phyloP scores from a whole-genome alignment of 2,888 invertebrate species.

The Tridacna crocea region DNA sequence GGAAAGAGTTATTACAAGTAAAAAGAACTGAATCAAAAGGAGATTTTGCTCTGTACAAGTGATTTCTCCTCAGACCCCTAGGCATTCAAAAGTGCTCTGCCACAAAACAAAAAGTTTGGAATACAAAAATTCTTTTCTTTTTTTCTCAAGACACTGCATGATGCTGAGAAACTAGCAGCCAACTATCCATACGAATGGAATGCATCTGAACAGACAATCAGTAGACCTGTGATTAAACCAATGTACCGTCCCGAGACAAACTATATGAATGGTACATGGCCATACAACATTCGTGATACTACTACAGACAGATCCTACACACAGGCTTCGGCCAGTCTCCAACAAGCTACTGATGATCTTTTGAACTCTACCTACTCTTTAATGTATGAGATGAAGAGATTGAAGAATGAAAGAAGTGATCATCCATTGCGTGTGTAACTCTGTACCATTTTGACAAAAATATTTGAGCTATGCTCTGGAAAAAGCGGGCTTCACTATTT shows the following conservation, averaged over 20 bases:
- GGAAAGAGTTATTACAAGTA: too few relatives aligned
- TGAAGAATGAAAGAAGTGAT: constrained; percentile 69
- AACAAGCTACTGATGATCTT: constrained; percentile 72
- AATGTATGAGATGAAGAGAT: constrained; percentile 77
- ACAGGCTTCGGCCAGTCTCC: constrained; percentile 42
- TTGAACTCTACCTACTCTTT: constrained; percentile 75
- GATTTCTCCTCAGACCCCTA: too few relatives aligned
- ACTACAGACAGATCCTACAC: neutral
- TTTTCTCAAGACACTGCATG: constrained; percentile 73
- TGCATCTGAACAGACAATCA: constrained; percentile 54
- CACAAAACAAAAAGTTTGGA: neutral
- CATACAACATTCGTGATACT: constrained; percentile 26
- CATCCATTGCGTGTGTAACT: constrained; percentile 52
- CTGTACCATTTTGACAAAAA: neutral
- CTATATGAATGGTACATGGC: constrained; percentile 67
- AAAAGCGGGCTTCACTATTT: too few relatives aligned
- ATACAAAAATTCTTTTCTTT: too few relatives aligned
- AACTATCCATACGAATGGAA: constrained; percentile 69
- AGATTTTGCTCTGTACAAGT: too few relatives aligned
- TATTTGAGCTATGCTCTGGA: too few relatives aligned
- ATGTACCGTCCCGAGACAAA: constrained; percentile 63
- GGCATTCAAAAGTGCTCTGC: too few relatives aligned
- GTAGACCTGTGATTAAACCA: constrained; percentile 53
- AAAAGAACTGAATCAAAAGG: too few relatives aligned
- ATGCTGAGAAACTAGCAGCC: constrained; percentile 76